These are phyloP conservation scores for Ceyx cyanopectus DNA, from an alignment of 2,113 vertebrate genomes.

Conservation along the genomic window DNA sequence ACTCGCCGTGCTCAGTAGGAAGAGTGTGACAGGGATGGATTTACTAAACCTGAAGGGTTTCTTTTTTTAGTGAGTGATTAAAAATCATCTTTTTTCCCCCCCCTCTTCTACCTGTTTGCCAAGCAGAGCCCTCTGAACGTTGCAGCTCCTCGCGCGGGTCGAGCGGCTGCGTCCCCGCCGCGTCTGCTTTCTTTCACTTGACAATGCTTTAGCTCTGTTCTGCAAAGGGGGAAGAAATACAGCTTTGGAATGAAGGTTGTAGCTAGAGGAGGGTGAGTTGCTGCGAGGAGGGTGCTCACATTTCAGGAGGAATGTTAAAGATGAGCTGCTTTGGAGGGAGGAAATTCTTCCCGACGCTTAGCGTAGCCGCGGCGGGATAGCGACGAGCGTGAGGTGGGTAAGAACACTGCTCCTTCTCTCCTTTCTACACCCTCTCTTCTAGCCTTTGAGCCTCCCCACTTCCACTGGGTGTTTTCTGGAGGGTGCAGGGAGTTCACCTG, in stretches of 20 bases:
- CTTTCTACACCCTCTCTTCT: not conserved
- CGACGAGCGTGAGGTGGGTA: not conserved
- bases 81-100: not conserved
- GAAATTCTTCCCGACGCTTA: not conserved
- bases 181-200: constrained; percentile 51
- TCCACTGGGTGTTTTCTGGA: not conserved
- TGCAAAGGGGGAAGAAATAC: constrained; percentile 1
- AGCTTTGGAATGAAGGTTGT: constrained; percentile 17
- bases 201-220: constrained; percentile 3
- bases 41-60: not conserved
- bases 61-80: not conserved
- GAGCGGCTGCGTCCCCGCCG: constrained; percentile 22
- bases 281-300: not conserved
- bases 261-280: constrained; percentile 12
- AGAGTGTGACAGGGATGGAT: not conserved
- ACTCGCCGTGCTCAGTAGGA: not conserved
- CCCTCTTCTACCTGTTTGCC: not conserved
- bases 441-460: not conserved
- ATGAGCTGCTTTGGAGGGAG: not conserved
- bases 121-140: not conserved
- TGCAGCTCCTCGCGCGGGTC: not conserved
- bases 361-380: not conserved
- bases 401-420: not conserved
- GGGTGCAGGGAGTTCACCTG: not conserved
- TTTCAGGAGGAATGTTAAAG: constrained; percentile 21